A percentile compares a stretch with the other conserved stretches of the same genome.
phyloP scores from a whole-genome alignment of 2,888 invertebrate species.

The Melolontha melolontha region DNA sequence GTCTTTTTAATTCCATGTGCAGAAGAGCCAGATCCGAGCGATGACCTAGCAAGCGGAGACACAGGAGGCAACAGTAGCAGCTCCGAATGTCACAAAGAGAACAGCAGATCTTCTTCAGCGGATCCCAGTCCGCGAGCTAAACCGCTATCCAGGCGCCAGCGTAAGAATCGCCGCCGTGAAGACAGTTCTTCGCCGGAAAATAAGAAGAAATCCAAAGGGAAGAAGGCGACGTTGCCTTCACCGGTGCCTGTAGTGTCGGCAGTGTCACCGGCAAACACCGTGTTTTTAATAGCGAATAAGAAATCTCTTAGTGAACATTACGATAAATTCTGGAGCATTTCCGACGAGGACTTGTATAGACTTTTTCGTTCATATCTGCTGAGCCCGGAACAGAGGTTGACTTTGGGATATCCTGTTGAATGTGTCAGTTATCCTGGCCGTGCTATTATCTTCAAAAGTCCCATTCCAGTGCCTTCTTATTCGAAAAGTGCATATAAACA shows the following conservation, averaged over 20 bases:
- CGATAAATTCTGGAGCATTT: conserved; percentile 62
- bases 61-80: conserved; percentile 57
- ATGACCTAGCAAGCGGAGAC: conserved; percentile 50
- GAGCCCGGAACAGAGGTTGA: conserved; percentile 72
- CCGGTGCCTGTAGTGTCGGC: conserved; percentile 2
- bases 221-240: conserved; percentile 29
- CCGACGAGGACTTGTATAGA: conserved; percentile 69
- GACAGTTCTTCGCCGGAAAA: conserved; percentile 53
- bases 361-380: conserved; percentile 74
- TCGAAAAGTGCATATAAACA: conserved; percentile 34
- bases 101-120: conserved; percentile 64
- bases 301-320: conserved; percentile 59
- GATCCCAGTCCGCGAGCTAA: conserved; percentile 65
- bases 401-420: conserved; percentile 80
- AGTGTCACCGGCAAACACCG: neutral
- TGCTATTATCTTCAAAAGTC: conserved; percentile 72
- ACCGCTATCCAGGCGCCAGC: conserved; percentile 68
- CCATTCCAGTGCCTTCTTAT: conserved; percentile 45
- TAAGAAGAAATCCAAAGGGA: conserved; percentile 53
- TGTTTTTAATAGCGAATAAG: neutral
- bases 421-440: conserved; percentile 71
- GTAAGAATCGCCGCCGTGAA: conserved; percentile 66
- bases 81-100: conserved; percentile 58
- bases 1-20: conserved; percentile 55
- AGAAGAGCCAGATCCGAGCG: conserved; percentile 65